phyloP scores from a whole-genome alignment of 1,140 invertebrate species.

The Dreissena polymorpha region DNA sequence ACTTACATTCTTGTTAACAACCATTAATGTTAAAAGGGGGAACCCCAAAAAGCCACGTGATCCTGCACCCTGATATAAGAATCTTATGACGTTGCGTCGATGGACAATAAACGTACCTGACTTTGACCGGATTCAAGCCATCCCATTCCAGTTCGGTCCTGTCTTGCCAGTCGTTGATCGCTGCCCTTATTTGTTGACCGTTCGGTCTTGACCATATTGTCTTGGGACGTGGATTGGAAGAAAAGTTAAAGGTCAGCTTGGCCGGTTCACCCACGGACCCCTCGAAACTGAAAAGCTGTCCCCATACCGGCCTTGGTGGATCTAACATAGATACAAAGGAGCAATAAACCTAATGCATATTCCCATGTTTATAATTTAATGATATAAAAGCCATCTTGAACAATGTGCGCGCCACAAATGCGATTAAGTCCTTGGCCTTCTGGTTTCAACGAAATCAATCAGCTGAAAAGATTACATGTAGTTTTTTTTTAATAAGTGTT shows the following conservation, averaged over 20 bases:
- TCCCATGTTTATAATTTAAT: no score
- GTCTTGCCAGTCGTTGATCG: not conserved
- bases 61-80: no score
- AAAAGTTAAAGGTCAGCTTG: not conserved
- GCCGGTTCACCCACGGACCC: not conserved
- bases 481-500: no score
- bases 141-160: not conserved
- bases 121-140: not conserved
- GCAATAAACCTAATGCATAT: not conserved
- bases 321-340: constrained; percentile 2
- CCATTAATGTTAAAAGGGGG: no score
- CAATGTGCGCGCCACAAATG: no score
- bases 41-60: no score
- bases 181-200: not conserved
- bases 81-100: no score
- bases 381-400: no score
- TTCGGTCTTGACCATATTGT: constrained; percentile 30
- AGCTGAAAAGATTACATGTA: no score
- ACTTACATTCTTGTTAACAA: no score
- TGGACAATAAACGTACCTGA: not conserved
- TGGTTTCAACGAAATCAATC: no score
- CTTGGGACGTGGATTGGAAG: constrained; percentile 5
- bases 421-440: no score
- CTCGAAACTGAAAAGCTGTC: not conserved
- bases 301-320: constrained; percentile 26